A percentile compares a stretch with the other conserved stretches of the same genome.
Conservation (phyloP, 2,113 vertebrate genomes). For the Epinephelus moara region DNA sequence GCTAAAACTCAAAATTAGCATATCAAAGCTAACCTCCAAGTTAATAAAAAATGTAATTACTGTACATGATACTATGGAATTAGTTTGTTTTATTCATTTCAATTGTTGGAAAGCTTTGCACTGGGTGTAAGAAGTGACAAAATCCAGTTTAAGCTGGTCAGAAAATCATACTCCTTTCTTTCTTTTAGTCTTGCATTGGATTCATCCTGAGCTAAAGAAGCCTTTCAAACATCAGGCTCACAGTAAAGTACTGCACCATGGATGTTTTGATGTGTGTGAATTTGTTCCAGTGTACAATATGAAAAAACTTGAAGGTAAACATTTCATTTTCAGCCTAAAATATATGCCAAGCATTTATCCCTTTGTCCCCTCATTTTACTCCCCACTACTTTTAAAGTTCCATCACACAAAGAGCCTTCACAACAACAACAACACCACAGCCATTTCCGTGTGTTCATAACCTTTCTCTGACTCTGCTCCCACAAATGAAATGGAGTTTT, state of each 20-base stretch:
- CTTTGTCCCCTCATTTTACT: background rate
- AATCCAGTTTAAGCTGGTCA: too few relatives aligned
- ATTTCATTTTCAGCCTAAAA: background rate
- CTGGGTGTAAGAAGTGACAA: too few relatives aligned
- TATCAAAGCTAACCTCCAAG: background rate
- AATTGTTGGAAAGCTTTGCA: background rate
- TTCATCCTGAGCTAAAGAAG: background rate
- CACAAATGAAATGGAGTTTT: conserved; percentile 25
- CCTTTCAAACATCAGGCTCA: background rate
- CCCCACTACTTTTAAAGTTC: background rate
- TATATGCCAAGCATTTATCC: background rate
- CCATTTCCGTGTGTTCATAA: conserved; percentile 1
- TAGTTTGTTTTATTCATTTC: background rate
- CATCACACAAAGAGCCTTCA: background rate
- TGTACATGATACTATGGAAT: background rate
- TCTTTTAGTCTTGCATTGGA: background rate
- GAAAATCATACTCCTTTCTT: background rate
- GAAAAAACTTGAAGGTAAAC: background rate
- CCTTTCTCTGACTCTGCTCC: conserved; percentile 16
- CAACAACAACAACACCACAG: background rate
- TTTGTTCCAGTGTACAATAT: background rate
- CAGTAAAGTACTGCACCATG: too few relatives aligned
- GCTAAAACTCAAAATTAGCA: background rate
- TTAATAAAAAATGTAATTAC: background rate
- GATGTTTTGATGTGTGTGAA: background rate